Base-by-base conservation (phyloP, 2,888 invertebrate genomes). In the Hirtodrosophila duncani region DNA sequence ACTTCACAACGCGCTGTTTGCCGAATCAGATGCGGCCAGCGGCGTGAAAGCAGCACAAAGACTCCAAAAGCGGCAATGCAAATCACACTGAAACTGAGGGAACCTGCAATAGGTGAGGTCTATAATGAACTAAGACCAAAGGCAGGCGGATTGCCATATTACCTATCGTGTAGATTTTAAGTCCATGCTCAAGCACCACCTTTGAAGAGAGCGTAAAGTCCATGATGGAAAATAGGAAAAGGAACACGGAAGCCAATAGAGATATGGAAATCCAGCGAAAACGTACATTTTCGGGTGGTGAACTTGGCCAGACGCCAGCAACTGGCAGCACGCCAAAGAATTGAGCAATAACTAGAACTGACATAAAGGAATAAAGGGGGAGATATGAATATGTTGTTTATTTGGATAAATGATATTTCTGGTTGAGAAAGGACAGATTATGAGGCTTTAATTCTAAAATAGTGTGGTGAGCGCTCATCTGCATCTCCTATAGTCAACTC, bases 281-380 rank as follows among this genome's bases (percentile, higher is more conserved):
- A 1, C 61, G 46, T 1, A 85, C 75, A 5, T 71, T 62, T 11
- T 67, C 60, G 13, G 67, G 82, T 33, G 88, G 85, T 1, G 82
- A 67, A 2, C 80, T 75, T 1, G 86, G 85, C 62, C 83, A 85
- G 7, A 89, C 65, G 0, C 89, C 89, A 21, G 81, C 69, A 1
- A 90, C 87, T 0, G 90, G 90, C 62, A 90, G 70, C 9, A 89
- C 79, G 14, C 88, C 89, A 55, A 90, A 88, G 43, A 87, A 87
- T 64, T 89, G 89, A 0, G 89, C 88, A 27, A 89, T 49, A 20
- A 87, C 72, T 36, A 90, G 75, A 44, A 89, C 88, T 85, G 27
- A 1, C 55, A 51, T 1, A 13, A 2, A 3, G n/a, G 7, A 17
- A 10, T 14, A 26, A 26, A n/a, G n/a, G n/a, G n/a, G n/a, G n/a